phyloP scores from a whole-genome alignment of 2,888 invertebrate species.

The Athetis lepigone region DNA sequence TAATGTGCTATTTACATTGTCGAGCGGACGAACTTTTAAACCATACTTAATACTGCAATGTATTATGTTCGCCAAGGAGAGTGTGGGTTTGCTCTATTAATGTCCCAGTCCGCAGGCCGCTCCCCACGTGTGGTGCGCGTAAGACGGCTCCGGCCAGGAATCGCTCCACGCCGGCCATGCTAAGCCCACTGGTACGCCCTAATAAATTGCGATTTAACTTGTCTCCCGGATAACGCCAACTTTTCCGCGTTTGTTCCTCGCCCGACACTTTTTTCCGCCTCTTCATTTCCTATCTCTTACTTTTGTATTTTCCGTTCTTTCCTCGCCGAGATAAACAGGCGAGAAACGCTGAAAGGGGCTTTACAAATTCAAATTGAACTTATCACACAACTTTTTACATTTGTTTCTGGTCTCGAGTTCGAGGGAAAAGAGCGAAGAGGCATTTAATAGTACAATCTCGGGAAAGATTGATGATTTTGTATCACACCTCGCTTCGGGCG shows the following conservation, averaged over 20 bases:
- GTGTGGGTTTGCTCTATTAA: background rate
- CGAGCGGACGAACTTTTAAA: too few species aligned
- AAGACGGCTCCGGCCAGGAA: slow-evolving; percentile 44
- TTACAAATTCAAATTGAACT: slow-evolving; percentile 91
- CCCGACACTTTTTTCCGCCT: slow-evolving; percentile 91
- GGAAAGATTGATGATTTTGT: slow-evolving; percentile 91
- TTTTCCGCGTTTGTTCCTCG: slow-evolving; percentile 89
- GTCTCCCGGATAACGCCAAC: slow-evolving; percentile 90
- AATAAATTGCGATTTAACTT: slow-evolving; percentile 91
- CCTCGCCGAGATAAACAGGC: slow-evolving; percentile 90
- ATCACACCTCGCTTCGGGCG: slow-evolving; percentile 91
- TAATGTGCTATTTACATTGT: too few species aligned
- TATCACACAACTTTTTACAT: slow-evolving; percentile 91
- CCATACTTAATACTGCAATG: too few species aligned
- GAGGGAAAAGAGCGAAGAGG: slow-evolving; percentile 89
- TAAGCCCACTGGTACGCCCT: slow-evolving; percentile 88
- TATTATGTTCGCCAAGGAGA: too few species aligned
- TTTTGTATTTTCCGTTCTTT: slow-evolving; percentile 90
- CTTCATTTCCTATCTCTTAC: slow-evolving; percentile 91
- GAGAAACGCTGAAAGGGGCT: slow-evolving; percentile 91
- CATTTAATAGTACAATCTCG: slow-evolving; percentile 91
- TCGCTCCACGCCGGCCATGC: slow-evolving; percentile 69
- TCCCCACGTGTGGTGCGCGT: slow-evolving; percentile 14
- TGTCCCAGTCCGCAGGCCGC: background rate
- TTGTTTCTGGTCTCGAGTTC: slow-evolving; percentile 90